Conservation (phyloP, 2,797 vertebrate species). For the Lepidocolaptes lacrymiger region DNA sequence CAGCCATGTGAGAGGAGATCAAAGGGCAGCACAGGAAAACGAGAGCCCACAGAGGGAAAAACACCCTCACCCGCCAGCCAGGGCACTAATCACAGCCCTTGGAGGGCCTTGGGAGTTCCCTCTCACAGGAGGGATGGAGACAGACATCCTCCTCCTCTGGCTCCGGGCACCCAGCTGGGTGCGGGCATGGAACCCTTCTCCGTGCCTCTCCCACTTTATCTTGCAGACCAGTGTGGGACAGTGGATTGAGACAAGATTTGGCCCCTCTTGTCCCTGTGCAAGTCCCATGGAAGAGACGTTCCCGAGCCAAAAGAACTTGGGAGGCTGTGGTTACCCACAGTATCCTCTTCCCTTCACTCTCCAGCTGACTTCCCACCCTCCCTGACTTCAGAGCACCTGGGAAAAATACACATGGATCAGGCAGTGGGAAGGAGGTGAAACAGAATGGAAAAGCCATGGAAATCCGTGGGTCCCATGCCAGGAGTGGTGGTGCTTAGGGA, state of each 20-base stretch:
- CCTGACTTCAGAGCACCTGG: fast-evolving
- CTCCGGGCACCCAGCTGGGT: background rate
- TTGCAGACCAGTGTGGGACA: background rate
- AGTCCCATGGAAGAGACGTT: background rate
- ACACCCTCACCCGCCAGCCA: background rate
- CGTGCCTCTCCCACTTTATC: conserved; percentile 32
- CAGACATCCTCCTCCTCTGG: conserved; percentile 39
- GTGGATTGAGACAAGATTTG: background rate
- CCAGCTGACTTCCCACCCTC: background rate
- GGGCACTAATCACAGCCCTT: background rate
- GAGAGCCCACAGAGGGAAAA: conserved; percentile 40
- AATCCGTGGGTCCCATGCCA: fast-evolving
- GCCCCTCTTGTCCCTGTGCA: background rate
- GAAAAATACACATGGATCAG: background rate
- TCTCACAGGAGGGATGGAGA: background rate
- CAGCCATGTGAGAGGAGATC: conserved; percentile 49
- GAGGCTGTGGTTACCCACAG: background rate
- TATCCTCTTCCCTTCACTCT: background rate
- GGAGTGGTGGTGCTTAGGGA: background rate
- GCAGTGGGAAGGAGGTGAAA: background rate
- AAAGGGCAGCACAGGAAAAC: conserved; percentile 53
- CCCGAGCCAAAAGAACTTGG: background rate
- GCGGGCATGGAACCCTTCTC: background rate
- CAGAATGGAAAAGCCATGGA: background rate
- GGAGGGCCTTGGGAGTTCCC: conserved; percentile 5